phyloP scores from a whole-genome alignment of 2,888 invertebrate genomes.

The Harpalus rubripes region DNA sequence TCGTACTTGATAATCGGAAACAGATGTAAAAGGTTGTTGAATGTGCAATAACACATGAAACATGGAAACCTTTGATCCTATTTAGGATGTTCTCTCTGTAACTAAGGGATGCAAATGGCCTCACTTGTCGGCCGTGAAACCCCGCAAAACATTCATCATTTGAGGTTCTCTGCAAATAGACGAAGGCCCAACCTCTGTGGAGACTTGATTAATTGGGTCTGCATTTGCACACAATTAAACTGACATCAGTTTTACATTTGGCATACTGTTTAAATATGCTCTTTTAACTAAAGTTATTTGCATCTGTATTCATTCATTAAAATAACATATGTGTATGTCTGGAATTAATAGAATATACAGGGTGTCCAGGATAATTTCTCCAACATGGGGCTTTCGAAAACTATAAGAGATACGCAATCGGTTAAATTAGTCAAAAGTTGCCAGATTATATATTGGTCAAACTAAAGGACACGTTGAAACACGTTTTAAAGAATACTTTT shows the following conservation, averaged over 20 bases:
- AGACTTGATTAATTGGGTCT: neutral
- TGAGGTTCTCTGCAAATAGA: slow-evolving; percentile 6
- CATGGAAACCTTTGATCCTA: slow-evolving; percentile 13
- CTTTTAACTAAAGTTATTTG: too few relatives aligned
- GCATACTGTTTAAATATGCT: too few relatives aligned
- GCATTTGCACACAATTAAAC: neutral
- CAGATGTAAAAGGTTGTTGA: slow-evolving; percentile 6
- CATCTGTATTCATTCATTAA: too few relatives aligned
- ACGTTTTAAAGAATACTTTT: too few relatives aligned
- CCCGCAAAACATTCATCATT: slow-evolving; percentile 15
- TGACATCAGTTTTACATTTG: neutral
- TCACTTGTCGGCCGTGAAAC: slow-evolving; percentile 12
- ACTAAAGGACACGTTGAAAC: too few relatives aligned
- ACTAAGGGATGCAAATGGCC: slow-evolving; percentile 22
- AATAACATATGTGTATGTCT: too few relatives aligned
- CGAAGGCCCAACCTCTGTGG: neutral
- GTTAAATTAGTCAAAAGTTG: too few relatives aligned
- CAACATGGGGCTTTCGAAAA: too few relatives aligned
- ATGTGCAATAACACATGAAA: slow-evolving; percentile 18
- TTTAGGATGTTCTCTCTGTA: neutral
- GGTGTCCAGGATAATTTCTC: too few relatives aligned
- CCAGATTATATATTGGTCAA: too few relatives aligned
- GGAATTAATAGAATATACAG: too few relatives aligned
- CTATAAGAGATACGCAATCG: too few relatives aligned
- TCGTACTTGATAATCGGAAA: slow-evolving; percentile 9